Base-by-base conservation (phyloP, 2,888 invertebrate genomes). In the Platerodrilus igneus region DNA sequence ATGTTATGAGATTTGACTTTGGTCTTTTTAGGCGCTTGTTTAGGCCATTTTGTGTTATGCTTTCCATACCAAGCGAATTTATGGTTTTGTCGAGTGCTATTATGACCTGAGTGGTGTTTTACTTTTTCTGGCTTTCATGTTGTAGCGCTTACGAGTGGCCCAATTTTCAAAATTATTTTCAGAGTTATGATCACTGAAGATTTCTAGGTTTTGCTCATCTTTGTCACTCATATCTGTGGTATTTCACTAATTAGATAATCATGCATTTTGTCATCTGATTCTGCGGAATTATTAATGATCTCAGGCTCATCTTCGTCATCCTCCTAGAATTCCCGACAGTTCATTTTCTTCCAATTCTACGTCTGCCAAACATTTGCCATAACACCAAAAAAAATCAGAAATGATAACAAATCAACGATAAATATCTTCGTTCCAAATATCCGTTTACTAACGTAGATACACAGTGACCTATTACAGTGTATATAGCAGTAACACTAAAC, bases 301-400 rank as follows among this genome's bases (percentile, higher is more conserved):
- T 26, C 10, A 15, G 17, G n/a, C 13, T 28, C 28, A n/a, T n/a
- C n/a, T n/a, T n/a, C n/a, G n/a, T n/a, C n/a, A n/a, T n/a, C n/a
- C n/a, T n/a, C n/a, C n/a, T 17, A 28, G n/a, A 14, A 28, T 28
- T 28, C 28, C 17, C 8, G 14, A 28, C 9, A 8, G 28, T 28
- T 28, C 5, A 28, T 23, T 25, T 15, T 21, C 14, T 32, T 11
- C 14, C 8, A 21, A 22, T 21, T 32, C 3, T 8, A 9, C 22
- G 22, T 32, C 21, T 5, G 32, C 14, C 15, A 14, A 15, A 21
- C 15, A 9, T 32, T 21, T 20, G 13, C 21, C n/a, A n/a, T n/a
- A n/a, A n/a, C n/a, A n/a, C n/a, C n/a, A n/a, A n/a, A n/a, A n/a
- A n/a, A n/a, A n/a, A n/a, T n/a, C n/a, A n/a, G n/a, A n/a, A n/a